Base-by-base conservation (phyloP, 2,888 invertebrate genomes). In the Hydriomena furcata region DNA sequence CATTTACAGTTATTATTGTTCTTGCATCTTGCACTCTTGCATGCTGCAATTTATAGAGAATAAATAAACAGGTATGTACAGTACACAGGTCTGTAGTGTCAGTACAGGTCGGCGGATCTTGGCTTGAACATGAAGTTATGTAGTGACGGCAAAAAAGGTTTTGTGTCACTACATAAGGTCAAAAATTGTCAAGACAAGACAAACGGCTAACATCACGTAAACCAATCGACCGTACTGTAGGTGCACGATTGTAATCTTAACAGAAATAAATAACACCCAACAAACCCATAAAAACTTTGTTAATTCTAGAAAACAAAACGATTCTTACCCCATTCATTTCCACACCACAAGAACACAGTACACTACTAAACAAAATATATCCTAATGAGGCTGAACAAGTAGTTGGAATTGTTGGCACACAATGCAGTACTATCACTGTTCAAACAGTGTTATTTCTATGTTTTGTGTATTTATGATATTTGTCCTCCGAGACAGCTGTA, bases 1-100 rank as follows among this genome's bases (percentile, higher is more conserved):
- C 61, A n/a, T 76, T 65, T 1, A 84, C 60, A 47, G 58, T 73
- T 31, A 88, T 66, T 0, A 69, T 58, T 5, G 76, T 61, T 12
- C 53, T 60, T 1, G 56, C 46, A 12, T 17, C 17, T 1, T 17
- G n/a, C 4, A 7, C 21, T n/a, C 12, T 40, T 17, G 21, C 12
- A 5, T 32, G 31, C 56, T 54, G 37, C 1, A 48, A 47, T 24
- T 20, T n/a, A 10, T 27, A 6, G 23, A 8, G 25, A 25, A 7
- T 20, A 25, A 11, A 0, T 11, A 30, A 7, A 2, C 8, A 25
- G 7, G 7, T 4, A n/a, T 12, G 12, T 36, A 8, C 23, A 7
- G 11, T n/a, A n/a, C n/a, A n/a, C n/a, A n/a, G n/a, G n/a, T n/a
- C n/a, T n/a, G n/a, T n/a, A n/a, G n/a, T n/a, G n/a, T n/a, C n/a